These are phyloP conservation scores for Solenodon paradoxus DNA, from an alignment of 2,113 vertebrate genomes.

Conservation along the genomic window DNA sequence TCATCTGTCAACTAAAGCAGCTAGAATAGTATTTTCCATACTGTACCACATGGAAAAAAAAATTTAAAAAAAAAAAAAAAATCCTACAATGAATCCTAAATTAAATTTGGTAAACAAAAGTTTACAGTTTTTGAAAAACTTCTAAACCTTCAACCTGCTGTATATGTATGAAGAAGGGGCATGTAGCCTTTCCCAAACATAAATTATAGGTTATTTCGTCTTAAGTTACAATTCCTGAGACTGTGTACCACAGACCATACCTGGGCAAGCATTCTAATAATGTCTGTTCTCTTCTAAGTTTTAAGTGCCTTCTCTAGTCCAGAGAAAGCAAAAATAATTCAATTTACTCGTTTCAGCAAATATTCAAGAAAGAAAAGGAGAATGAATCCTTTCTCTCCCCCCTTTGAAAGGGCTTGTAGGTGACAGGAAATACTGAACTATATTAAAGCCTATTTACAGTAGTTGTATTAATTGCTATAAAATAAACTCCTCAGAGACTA, in stretches of 20 bases:
- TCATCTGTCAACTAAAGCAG: not conserved
- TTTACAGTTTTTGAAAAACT: not conserved
- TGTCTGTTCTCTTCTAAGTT: not conserved
- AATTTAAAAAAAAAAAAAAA: not conserved
- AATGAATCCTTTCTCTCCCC: not conserved
- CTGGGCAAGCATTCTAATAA: not conserved
- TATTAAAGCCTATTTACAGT: not conserved
- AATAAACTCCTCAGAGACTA: conserved; percentile 4
- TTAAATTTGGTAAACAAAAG: not conserved
- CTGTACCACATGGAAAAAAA: not conserved
- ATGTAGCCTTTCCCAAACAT: not conserved
- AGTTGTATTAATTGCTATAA: conserved; percentile 5
- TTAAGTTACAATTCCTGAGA: not conserved
- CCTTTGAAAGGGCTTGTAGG: not conserved
- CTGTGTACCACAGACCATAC: not conserved
- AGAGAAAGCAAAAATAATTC: not conserved
- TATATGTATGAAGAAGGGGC: not conserved
- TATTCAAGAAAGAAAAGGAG: not conserved
- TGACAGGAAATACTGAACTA: not conserved
- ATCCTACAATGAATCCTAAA: not conserved
- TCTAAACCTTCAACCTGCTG: not conserved
- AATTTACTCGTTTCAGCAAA: conserved; percentile 17
- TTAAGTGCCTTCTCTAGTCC: not conserved
- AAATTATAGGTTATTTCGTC: not conserved
- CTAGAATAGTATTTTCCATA: not conserved